Percentiles rank a stretch among this genome's conserved stretches.
Conservation (phyloP, 2,888 invertebrate genomes). For the Hypsopygia costalis region DNA sequence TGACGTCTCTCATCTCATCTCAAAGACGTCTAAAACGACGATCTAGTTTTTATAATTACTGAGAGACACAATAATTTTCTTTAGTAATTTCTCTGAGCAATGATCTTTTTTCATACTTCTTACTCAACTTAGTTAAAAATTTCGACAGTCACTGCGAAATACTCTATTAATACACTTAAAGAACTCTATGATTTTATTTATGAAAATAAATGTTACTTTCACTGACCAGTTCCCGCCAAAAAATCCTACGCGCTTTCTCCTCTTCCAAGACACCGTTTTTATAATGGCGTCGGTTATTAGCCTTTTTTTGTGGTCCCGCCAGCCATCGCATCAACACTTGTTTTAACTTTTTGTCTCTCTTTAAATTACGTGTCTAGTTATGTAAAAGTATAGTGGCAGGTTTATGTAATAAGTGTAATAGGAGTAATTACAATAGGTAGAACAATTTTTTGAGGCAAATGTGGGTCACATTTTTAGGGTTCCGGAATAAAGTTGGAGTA, state of each 20-base stretch:
- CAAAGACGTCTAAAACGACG: too few species aligned
- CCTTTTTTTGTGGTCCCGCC: not conserved
- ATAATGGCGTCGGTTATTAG: not conserved
- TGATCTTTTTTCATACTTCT: too few species aligned
- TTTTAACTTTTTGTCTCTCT: not conserved
- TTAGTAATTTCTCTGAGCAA: too few species aligned
- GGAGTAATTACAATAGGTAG: not conserved
- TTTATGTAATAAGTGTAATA: not conserved
- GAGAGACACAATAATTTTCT: too few species aligned
- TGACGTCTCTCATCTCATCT: too few species aligned
- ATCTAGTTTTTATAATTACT: too few species aligned
- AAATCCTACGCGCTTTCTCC: conserved; percentile 1
- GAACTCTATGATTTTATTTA: not conserved
- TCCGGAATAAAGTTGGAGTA: too few species aligned
- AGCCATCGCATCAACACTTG: not conserved
- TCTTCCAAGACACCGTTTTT: not conserved
- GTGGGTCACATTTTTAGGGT: too few species aligned
- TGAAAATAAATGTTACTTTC: not conserved
- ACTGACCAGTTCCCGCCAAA: conserved; percentile 1
- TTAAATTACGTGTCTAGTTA: not conserved
- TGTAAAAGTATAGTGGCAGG: not conserved
- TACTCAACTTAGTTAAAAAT: too few species aligned
- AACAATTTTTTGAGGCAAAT: not conserved
- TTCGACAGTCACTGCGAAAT: not conserved
- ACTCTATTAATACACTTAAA: not conserved